Evolutionary conservation across 1,140 invertebrate species (phyloP).

Genomic region (Drosophila ananassae): DNA sequence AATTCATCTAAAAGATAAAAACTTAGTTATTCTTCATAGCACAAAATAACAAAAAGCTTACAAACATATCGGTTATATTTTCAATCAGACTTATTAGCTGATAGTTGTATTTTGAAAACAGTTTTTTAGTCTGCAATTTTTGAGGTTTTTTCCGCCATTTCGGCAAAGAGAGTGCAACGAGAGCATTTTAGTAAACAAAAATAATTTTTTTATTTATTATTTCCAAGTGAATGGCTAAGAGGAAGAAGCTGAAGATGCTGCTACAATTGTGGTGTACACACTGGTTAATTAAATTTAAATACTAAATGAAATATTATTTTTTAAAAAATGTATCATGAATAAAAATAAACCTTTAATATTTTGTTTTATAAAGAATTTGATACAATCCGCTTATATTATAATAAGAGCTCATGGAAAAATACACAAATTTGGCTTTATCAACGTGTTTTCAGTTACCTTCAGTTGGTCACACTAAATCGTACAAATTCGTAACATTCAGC

Average conservation of each 20-base stretch:
- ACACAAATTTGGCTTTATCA: not conserved
- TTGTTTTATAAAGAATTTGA: too few relatives aligned
- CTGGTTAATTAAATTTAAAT: not conserved
- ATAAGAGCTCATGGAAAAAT: too few relatives aligned
- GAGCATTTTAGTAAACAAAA: constrained; percentile 21
- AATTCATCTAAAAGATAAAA: constrained; percentile 35
- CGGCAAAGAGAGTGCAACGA: constrained; percentile 35
- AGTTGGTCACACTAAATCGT: not conserved
- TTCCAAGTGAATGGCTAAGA: constrained; percentile 24
- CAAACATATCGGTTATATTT: constrained; percentile 63
- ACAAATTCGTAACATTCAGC: not conserved
- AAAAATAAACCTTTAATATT: too few relatives aligned
- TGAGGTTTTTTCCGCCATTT: constrained; percentile 51
- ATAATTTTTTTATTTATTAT: not conserved
- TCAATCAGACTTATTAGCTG: constrained; percentile 44
- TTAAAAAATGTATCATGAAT: too few relatives aligned
- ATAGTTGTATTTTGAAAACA: constrained; percentile 47
- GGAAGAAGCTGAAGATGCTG: constrained; percentile 13
- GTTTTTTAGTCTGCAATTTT: constrained; percentile 9
- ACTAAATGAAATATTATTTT: not conserved
- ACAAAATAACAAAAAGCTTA: constrained; percentile 12
- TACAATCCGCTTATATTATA: too few relatives aligned
- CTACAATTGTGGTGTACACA: constrained; percentile 7
- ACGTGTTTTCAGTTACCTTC: not conserved
- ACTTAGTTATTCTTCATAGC: not conserved